These are phyloP conservation scores for Rotaria macrura DNA, from an alignment of 2,888 invertebrate genomes.

Conservation along the genomic window DNA sequence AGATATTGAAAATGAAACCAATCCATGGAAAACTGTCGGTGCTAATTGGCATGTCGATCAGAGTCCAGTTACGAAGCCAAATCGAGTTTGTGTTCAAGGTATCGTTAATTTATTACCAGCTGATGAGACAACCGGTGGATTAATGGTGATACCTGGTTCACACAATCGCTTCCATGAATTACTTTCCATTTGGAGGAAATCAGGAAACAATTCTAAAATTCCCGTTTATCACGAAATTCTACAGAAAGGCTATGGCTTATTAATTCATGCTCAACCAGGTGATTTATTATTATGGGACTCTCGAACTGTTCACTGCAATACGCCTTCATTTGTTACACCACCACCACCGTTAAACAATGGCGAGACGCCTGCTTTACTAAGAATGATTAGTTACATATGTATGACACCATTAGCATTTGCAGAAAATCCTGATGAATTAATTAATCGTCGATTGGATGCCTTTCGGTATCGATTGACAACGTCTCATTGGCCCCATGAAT, in stretches of 20 bases:
- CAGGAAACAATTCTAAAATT: background rate
- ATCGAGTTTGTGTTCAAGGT: conserved; percentile 17
- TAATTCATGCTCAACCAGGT: conserved; percentile 12
- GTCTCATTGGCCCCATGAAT: conserved; percentile 5
- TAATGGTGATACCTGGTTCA: conserved; percentile 16
- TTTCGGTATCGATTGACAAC: conserved; percentile 17
- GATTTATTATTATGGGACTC: conserved; percentile 18
- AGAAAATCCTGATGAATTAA: conserved; percentile 16
- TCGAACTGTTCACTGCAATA: conserved; percentile 8
- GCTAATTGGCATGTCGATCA: conserved; percentile 19
- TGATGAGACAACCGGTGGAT: conserved; percentile 6
- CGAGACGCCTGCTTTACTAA: background rate
- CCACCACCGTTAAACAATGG: background rate
- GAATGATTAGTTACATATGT: conserved; percentile 20
- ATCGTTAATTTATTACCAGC: conserved; percentile 3
- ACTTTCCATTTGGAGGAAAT: background rate
- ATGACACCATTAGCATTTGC: conserved; percentile 19
- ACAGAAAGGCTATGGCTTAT: conserved; percentile 12
- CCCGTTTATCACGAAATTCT: background rate
- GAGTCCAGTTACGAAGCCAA: background rate
- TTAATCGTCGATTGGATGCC: background rate
- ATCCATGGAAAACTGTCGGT: background rate
- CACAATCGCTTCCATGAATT: conserved; percentile 18
- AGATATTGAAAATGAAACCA: background rate
- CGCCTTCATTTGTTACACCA: background rate